Evolutionary conservation across 2,113 vertebrate species (phyloP), one percentile per base, ranked within the genome.

Genomic region (Pangasianodon gigas): DNA sequence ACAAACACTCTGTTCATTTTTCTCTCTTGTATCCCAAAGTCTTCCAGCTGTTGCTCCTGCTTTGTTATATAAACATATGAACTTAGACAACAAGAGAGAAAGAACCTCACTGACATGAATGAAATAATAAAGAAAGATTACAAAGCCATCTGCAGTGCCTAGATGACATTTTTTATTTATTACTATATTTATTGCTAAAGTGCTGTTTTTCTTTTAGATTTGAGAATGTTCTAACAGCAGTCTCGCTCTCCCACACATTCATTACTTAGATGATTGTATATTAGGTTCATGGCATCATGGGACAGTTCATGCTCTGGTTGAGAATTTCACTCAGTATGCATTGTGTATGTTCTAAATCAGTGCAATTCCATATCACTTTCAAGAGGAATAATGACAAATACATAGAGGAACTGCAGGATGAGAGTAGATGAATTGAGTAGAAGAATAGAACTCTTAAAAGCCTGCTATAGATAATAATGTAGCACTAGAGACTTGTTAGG

Each of bases 31-130:
- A 48, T 62, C 77, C 84, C 48, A 14, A 88, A 71, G 67, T 56
- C 51, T 60, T 62, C 48, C 74, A 85, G 87, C 69, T 92, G 89
- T 58, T 81, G 79, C 51, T 84, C 1, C 54, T 19, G 48, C 29
- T 65, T 86, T 74, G 32, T 67, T 60, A 14, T 82, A 10, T 7
- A 56, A 44, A 46, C 32, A 29, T 48, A 71, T 51, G 52, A 56
- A 80, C 51, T 9, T 71, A 41, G 52, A 75, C 44, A 44, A 77
- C 24, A 87, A 24, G 37, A 37, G 9, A 46, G 10, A 44, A 37
- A 44, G 16, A 77, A 44, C 18, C 44, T 77, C 14, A 46, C 37
- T 56, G 48, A 58, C 85, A 9, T 52, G 48, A 56, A 58, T 44
- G 85, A 75, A 87, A 75, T 58, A 56, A 83, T 65, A 13, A 37